Evolutionary conservation across 2,113 vertebrate genomes (phyloP).

Genomic region (Anoura caudifer): DNA sequence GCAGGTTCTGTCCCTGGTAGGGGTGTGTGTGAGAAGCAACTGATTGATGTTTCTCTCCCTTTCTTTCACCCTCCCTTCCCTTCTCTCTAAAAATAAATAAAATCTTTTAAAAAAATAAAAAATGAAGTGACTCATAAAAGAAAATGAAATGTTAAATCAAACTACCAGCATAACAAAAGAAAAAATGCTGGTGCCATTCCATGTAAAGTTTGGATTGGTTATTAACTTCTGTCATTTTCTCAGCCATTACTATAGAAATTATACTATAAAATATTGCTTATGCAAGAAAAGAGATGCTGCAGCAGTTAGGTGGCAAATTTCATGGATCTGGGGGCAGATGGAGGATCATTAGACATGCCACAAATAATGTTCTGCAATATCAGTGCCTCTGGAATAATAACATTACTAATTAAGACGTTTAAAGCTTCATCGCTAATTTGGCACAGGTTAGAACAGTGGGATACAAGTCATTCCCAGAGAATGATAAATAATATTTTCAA

Average conservation of each 20-base stretch:
- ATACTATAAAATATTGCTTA: neutral
- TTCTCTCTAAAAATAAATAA: no score
- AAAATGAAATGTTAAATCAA: conserved; percentile 25
- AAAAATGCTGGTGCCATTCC: neutral
- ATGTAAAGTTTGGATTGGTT: neutral
- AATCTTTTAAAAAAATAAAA: no score
- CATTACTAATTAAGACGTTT: conserved; percentile 19
- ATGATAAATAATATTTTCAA: conserved; percentile 17
- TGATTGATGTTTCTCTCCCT: no score
- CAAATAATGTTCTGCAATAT: neutral
- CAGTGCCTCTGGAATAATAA: neutral
- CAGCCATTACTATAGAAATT: neutral
- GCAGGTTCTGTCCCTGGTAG: no score
- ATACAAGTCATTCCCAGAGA: neutral
- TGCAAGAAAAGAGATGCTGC: neutral
- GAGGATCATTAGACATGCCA: neutral
- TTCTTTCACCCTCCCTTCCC: no score
- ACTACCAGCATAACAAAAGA: neutral
- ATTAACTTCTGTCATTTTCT: neutral
- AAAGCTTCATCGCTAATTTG: neutral
- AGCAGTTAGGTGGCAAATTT: neutral
- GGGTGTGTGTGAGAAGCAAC: no score
- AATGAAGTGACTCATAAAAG: neutral
- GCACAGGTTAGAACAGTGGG: neutral
- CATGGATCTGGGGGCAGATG: neutral